phyloP scores from a whole-genome alignment of 2,113 vertebrate species.

The Oreocharis arfaki region DNA sequence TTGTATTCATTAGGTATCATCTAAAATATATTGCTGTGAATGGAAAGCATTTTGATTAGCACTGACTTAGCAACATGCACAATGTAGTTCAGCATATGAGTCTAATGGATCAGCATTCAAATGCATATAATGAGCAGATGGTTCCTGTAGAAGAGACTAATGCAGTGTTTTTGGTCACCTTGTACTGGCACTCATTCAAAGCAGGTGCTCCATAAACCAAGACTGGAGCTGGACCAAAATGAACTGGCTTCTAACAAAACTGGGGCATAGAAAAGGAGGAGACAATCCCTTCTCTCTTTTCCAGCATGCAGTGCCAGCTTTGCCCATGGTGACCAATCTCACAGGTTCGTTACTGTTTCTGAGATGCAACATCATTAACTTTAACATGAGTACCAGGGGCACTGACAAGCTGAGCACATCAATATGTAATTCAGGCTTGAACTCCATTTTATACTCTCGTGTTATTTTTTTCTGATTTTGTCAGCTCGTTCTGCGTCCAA shows the following conservation, averaged over 20 bases:
- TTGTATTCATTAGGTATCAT: not conserved
- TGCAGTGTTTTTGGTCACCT: not conserved
- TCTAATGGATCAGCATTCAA: not conserved
- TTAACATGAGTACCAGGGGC: not conserved
- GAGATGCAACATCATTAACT: not conserved
- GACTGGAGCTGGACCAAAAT: not conserved
- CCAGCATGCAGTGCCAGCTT: not conserved
- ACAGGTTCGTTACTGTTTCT: not conserved
- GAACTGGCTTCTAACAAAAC: not conserved
- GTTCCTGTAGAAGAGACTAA: not conserved
- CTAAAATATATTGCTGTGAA: not conserved
- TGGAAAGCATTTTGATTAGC: not conserved
- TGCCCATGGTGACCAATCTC: not conserved
- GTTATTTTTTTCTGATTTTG: not conserved
- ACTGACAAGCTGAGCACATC: not conserved
- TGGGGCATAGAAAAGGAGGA: not conserved
- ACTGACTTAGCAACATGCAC: not conserved
- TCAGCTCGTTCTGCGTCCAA: not conserved
- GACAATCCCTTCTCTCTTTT: not conserved
- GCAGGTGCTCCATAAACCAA: not conserved
- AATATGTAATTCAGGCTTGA: not conserved
- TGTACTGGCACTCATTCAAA: not conserved
- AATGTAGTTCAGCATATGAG: not conserved
- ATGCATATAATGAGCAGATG: not conserved
- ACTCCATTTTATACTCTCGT: not conserved